Conservation (phyloP, 2,888 invertebrate species). For the Cabera pusaria region DNA sequence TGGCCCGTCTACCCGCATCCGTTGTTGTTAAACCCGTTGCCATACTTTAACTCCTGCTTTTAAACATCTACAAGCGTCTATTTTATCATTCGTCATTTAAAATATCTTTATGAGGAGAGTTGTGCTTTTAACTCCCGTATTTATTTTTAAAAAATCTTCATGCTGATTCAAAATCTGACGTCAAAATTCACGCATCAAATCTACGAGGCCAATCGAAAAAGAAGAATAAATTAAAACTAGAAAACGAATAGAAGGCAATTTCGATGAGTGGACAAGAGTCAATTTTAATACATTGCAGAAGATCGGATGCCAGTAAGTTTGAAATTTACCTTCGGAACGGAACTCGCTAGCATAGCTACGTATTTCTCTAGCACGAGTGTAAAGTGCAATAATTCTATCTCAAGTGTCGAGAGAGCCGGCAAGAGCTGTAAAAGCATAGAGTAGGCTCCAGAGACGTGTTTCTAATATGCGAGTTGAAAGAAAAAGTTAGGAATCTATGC, state of each 20-base stretch:
- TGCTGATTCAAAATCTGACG: conserved; percentile 52
- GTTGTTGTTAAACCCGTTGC: conserved; percentile 50
- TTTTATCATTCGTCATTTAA: conserved; percentile 52
- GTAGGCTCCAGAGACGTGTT: conserved; percentile 52
- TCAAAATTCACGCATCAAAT: conserved; percentile 22
- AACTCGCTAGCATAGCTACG: conserved; percentile 40
- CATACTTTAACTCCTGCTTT: conserved; percentile 59
- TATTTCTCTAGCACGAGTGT: conserved; percentile 51
- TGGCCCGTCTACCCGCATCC: conserved; percentile 74
- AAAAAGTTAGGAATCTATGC: conserved; percentile 59
- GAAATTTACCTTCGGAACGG: conserved; percentile 44
- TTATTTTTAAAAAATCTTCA: conserved; percentile 39
- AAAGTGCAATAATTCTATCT: conserved; percentile 67
- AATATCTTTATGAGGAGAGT: conserved; percentile 51
- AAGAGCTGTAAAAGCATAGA: conserved; percentile 58
- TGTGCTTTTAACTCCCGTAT: conserved; percentile 48
- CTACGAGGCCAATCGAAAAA: conserved; percentile 45
- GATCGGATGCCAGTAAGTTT: conserved; percentile 47
- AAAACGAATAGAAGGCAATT: conserved; percentile 34
- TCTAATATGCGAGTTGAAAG: conserved; percentile 64
- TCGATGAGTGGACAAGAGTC: conserved; percentile 40
- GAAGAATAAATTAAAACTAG: conserved; percentile 38
- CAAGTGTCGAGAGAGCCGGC: conserved; percentile 58
- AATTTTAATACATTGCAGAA: conserved; percentile 79
- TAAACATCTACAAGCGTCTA: conserved; percentile 68